Base-by-base conservation (phyloP, 2,113 vertebrate genomes). In the Calyptommatus sinebrachiatus region DNA sequence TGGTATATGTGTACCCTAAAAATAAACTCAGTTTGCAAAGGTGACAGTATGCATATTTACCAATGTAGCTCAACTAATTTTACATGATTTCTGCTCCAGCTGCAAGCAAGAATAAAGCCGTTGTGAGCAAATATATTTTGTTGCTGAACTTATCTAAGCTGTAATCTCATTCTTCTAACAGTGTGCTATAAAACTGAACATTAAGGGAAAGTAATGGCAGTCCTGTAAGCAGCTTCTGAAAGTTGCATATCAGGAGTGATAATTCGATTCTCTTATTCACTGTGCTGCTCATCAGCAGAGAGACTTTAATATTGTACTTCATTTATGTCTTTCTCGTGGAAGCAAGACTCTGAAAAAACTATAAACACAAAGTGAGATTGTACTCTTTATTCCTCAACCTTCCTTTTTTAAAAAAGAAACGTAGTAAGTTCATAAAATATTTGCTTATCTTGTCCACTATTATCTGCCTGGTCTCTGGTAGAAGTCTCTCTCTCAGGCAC, bases 1-100 rank as follows among this genome's bases (percentile, higher is more conserved):
- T 94, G 91, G 79, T 93, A 90, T 93, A 89, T 84, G 83, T 92
- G 86, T 88, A 91, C 80, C 87, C 93, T 94, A 93, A 95, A 93
- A 94, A 90, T 91, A 91, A 94, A 92, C 88, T 88, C 86, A 76
- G 83, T 84, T 86, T 90, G 90, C 85, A 88, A 92, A 91, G 87
- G 77, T 85, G 81, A 90, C 90, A 90, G 87, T 87, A 89, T 72
- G 46, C 86, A 78, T 80, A 83, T 48, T 91, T 93, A 89, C 87
- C 89, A 91, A 91, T 77, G 71, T 45, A 87, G 74, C 83, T 90
- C 82, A 72, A 88, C 88, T 88, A 84, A 91, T 90, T 93, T 93
- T 88, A 75, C 77, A 50, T 70, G 85, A 28, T 45, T 92, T 93
- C 79, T 81, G 81, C 79, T 79, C 87, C 91, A 84, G 69, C 82